phyloP scores from a whole-genome alignment of 2,113 vertebrate genomes.

The Candoia aspera region DNA sequence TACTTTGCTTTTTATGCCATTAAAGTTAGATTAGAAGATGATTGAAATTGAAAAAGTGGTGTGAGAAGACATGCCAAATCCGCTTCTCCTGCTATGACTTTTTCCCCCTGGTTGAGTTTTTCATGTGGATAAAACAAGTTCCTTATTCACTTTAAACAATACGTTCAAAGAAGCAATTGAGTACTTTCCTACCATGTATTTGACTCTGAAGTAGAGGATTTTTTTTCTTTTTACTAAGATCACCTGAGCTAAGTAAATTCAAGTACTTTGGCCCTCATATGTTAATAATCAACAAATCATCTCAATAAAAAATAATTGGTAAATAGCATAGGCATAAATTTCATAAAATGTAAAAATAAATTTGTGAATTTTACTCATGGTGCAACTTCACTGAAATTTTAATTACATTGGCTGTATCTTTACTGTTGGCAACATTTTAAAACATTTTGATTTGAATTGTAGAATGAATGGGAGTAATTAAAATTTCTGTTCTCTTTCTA shows the following conservation, averaged over 20 bases:
- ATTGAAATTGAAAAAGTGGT: too few species aligned
- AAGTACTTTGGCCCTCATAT: background rate
- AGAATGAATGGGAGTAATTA: constrained; percentile 64
- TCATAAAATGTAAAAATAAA: constrained; percentile 29
- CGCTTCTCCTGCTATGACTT: background rate
- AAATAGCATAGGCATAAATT: constrained; percentile 37
- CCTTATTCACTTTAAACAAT: background rate
- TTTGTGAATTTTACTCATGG: constrained; percentile 29
- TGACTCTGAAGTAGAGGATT: background rate
- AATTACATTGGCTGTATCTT: constrained; percentile 29
- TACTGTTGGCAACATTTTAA: constrained; percentile 50
- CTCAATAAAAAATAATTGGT: constrained; percentile 36
- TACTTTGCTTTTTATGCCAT: too few species aligned
- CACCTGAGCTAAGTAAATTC: background rate
- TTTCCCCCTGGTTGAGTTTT: background rate
- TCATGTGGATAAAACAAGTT: background rate
- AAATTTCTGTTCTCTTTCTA: constrained; percentile 68
- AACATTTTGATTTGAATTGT: constrained; percentile 52
- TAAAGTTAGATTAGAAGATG: too few species aligned
- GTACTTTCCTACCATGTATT: background rate
- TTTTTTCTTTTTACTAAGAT: background rate
- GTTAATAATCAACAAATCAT: background rate
- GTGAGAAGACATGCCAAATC: background rate
- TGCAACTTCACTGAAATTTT: constrained; percentile 37
- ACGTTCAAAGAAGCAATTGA: background rate